Evolutionary conservation across 2,113 vertebrate species (phyloP).

Genomic region (Lipotes vexillifer): DNA sequence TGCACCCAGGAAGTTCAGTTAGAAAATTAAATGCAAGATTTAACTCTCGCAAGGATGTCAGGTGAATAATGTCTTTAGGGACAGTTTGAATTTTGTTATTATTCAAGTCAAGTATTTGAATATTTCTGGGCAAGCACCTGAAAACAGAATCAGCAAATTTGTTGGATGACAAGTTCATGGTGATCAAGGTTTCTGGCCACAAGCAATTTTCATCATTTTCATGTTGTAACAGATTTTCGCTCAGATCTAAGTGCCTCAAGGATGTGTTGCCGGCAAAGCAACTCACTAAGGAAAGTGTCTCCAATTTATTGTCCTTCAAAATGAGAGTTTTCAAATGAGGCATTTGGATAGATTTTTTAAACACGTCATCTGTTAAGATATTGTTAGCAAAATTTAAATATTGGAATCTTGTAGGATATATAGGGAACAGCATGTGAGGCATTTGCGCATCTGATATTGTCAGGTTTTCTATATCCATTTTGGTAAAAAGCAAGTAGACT

Average conservation of each 20-base stretch:
- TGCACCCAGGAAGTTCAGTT: conserved; percentile 84
- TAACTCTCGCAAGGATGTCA: conserved; percentile 79
- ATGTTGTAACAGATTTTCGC: conserved; percentile 83
- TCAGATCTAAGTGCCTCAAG: conserved; percentile 84
- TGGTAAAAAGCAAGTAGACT: conserved; percentile 85
- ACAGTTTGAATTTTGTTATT: conserved; percentile 85
- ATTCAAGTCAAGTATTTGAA: conserved; percentile 78
- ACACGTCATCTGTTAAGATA: conserved; percentile 80
- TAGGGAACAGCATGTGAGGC: conserved; percentile 83
- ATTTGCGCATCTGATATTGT: conserved; percentile 73
- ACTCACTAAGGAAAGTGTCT: conserved; percentile 79
- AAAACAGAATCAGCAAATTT: conserved; percentile 81
- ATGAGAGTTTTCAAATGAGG: conserved; percentile 69
- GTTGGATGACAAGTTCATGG: conserved; percentile 86
- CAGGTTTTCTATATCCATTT: conserved; percentile 76
- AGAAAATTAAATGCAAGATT: conserved; percentile 86
- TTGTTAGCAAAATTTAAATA: conserved; percentile 81
- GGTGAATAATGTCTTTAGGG: conserved; percentile 61
- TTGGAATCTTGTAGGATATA: conserved; percentile 63
- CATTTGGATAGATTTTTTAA: conserved; percentile 76
- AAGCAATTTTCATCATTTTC: conserved; percentile 57
- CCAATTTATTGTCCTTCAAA: conserved; percentile 78
- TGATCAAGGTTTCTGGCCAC: conserved; percentile 82
- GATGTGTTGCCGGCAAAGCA: conserved; percentile 80
- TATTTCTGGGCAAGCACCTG: conserved; percentile 82